Base-by-base conservation (phyloP, 2,113 vertebrate species). In the Dipodomys spectabilis region DNA sequence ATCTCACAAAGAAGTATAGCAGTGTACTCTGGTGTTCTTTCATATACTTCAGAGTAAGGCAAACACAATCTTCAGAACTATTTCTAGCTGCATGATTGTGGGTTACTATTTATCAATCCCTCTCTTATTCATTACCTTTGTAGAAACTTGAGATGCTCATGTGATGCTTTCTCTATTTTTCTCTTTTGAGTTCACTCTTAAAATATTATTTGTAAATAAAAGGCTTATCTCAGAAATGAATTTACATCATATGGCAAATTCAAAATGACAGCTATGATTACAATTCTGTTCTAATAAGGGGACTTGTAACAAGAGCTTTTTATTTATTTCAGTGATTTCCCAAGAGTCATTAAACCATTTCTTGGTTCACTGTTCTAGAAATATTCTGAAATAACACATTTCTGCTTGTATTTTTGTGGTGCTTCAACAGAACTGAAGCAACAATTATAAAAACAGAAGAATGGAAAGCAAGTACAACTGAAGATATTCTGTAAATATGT, bases 181-280 rank as follows among this genome's bases (percentile, higher is more conserved):
- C 0, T 94, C 39, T 82, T 82, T 71, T 45, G 39, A 88, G 53
- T 90, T 90, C 80, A 0, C 11, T 72, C 94, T 97, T 86, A 96
- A 92, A 32, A 49, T 94, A 86, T 86, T 96, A 96, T 84, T 82
- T 95, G 95, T 87, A 96, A 97, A 96, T 85, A 86, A 92, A 96
- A 80, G 72, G 8, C 77, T 96, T 86, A 97, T 96, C 96, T 89
- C 91, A 94, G 65, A 96, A 96, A 93, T 89, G 97, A 97, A 96
- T 96, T 94, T 97, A 96, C 82, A 96, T 96, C 73, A 79, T 96
- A 67, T 94, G 92, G 82, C 86, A 97, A 97, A 96, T 73, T 95
- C 30, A 87, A 96, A 96, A 93, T 96, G 92, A 96, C 88, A 91
- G 72, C 82, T 82, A 94, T 96, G 86, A 96, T 95, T 95, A 95